These are phyloP conservation scores for Acanthaster planci DNA, from an alignment of 35 echinoderm and acorn worm species.

Conservation along the genomic window DNA sequence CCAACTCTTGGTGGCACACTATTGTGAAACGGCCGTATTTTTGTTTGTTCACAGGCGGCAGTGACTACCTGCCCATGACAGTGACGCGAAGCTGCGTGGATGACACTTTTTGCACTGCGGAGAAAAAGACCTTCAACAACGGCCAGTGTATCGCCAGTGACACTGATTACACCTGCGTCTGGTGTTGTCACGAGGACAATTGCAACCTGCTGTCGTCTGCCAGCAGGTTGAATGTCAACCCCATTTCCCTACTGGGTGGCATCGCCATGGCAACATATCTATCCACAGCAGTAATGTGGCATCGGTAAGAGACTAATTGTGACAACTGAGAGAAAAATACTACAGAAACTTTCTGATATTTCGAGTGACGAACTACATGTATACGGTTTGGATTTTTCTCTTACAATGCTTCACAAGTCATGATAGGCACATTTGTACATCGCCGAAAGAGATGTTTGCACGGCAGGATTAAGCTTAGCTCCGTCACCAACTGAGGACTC, in stretches of 20 bases:
- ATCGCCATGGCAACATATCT: conserved; percentile 9
- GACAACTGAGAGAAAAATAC: too few species aligned
- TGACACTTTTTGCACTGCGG: conserved; percentile 22
- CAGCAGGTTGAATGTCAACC: background rate
- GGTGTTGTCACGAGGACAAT: conserved; percentile 23
- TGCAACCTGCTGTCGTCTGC: conserved; percentile 36
- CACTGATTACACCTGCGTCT: conserved; percentile 25
- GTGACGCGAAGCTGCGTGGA: conserved; percentile 41
- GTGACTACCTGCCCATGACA: conserved; percentile 1
- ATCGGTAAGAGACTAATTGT: background rate
- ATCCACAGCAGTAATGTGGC: background rate
- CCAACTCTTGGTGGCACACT: too few species aligned
- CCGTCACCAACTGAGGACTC: too few species aligned
- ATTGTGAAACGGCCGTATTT: too few species aligned
- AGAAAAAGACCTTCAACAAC: conserved; percentile 22
- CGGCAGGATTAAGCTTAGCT: too few species aligned
- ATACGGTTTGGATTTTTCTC: too few species aligned
- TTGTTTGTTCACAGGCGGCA: conserved; percentile 15
- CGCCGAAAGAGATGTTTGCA: too few species aligned
- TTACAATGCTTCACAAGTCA: too few species aligned
- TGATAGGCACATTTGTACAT: too few species aligned
- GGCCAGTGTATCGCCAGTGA: background rate
- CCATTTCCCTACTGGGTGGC: background rate
- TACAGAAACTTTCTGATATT: too few species aligned
- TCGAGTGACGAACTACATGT: too few species aligned